Evolutionary conservation across 2,797 vertebrate genomes (phyloP), one percentile per base, ranked within the genome.

Genomic region (Erpetoichthys calabaricus): DNA sequence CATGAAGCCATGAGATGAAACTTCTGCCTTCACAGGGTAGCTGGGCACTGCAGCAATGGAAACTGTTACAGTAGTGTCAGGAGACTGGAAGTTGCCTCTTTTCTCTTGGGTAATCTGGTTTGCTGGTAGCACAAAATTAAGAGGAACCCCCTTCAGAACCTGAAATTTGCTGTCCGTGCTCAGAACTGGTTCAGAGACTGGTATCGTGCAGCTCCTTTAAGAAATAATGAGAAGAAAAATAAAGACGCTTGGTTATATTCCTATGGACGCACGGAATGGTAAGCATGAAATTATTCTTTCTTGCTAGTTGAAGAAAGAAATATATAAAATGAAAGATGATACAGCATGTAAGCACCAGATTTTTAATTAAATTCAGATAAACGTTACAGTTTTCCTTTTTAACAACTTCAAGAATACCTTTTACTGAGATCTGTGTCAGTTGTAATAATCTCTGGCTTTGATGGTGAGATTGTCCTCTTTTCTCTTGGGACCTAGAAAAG

Each of bases 371-470:
- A 25, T 25, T 25, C 25, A 25, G 25, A 25, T 25, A 25, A 25
- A 25, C 2, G 1, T 25, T 25, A 25, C 25, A 25, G 25, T 25
- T 25, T 58, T 45, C 46, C 25, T 4, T 8, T 43, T n/a, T 49
- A 49, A 49, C n/a, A 7, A 49, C 7, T n/a, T 3, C n/a, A 7
- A 49, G 7, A 7, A 49, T 78, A 98, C 95, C 95, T 95, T 92
- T 97, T 99, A 83, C 86, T 90, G 70, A 87, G 93, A 75, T 99
- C 95, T 66, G 89, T 86, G 73, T 97, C 95, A 64, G 89, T 81
- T 75, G 85, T 86, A 66, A 94, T 83, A 25, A 83, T 73, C 46
- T 98, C 94, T 44, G 88, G 73, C 75, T 98, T 99, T 64, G 76
- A 80, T 63, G 90, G 78, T 1, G 88, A 80, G 75, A 89, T 83